phyloP scores from a whole-genome alignment of 2,888 invertebrate genomes.

The Metopia argyrocephala region DNA sequence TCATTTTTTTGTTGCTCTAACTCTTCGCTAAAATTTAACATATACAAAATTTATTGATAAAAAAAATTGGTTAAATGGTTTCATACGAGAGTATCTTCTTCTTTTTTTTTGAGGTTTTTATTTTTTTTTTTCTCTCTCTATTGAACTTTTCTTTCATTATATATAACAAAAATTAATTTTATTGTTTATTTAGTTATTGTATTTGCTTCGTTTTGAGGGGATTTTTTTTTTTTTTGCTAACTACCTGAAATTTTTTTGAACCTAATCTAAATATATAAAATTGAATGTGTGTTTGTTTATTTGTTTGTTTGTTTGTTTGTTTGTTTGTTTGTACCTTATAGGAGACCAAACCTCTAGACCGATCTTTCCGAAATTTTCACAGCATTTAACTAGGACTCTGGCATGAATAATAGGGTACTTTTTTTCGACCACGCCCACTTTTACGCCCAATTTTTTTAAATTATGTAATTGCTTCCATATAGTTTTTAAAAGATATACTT shows the following conservation, averaged over 20 bases:
- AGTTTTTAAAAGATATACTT: too few species aligned
- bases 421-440: too few species aligned
- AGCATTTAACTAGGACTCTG: too few species aligned
- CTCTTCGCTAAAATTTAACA: slow-evolving; percentile 4
- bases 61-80: slow-evolving; percentile 12
- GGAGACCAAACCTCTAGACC: too few species aligned
- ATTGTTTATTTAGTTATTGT: slow-evolving; percentile 31
- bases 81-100: slow-evolving; percentile 8
- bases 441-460: too few species aligned
- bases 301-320: too few species aligned
- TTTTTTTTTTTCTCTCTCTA: background rate
- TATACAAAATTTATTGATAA: slow-evolving; percentile 16
- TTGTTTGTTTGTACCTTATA: too few species aligned
- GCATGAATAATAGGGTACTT: too few species aligned
- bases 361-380: too few species aligned
- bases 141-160: slow-evolving; percentile 2
- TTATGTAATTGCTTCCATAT: too few species aligned
- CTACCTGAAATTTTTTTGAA: background rate
- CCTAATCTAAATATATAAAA: too few species aligned
- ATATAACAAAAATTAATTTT: slow-evolving; percentile 28
- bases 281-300: too few species aligned
- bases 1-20: slow-evolving; percentile 3
- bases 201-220: slow-evolving; percentile 21
- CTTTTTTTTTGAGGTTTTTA: background rate
- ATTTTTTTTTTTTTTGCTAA: slow-evolving; percentile 38